A percentile compares a stretch with the other conserved stretches of the same genome.
phyloP scores from a whole-genome alignment of 2,797 vertebrate species.

The Epinephelus awoara region DNA sequence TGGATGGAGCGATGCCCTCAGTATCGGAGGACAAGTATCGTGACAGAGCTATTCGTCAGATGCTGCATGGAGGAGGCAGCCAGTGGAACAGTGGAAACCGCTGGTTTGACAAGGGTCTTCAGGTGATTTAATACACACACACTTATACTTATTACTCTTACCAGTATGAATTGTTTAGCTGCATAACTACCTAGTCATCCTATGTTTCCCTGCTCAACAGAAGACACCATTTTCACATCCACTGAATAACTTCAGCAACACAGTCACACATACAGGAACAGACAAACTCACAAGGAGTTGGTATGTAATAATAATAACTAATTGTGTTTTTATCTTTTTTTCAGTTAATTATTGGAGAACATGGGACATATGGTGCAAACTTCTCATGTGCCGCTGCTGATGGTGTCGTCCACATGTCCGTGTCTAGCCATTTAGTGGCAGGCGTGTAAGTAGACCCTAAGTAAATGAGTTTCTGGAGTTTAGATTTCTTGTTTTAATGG shows the following conservation, averaged over 20 bases:
- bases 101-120: conserved; percentile 95
- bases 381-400: conserved; percentile 87
- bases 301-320: background rate
- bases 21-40: conserved; percentile 85
- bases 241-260: background rate
- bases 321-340: background rate
- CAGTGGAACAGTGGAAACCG: conserved; percentile 92
- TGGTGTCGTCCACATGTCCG: conserved; percentile 66
- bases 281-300: background rate
- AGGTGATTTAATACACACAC: conserved; percentile 84
- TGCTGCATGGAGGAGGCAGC: conserved; percentile 83
- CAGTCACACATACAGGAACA: no score
- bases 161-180: no score
- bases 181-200: no score
- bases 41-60: conserved; percentile 87
- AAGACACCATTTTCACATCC: no score
- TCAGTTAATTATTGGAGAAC: conserved; percentile 93
- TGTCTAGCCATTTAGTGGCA: conserved; percentile 34
- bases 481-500: no score
- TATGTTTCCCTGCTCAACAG: no score
- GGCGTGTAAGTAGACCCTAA: conserved; percentile 86
- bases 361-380: conserved; percentile 91
- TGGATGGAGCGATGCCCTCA: conserved; percentile 86
- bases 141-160: no score
- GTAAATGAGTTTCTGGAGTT: no score